Conservation (phyloP, 2,797 vertebrate genomes). For the Nannoperca australis region DNA sequence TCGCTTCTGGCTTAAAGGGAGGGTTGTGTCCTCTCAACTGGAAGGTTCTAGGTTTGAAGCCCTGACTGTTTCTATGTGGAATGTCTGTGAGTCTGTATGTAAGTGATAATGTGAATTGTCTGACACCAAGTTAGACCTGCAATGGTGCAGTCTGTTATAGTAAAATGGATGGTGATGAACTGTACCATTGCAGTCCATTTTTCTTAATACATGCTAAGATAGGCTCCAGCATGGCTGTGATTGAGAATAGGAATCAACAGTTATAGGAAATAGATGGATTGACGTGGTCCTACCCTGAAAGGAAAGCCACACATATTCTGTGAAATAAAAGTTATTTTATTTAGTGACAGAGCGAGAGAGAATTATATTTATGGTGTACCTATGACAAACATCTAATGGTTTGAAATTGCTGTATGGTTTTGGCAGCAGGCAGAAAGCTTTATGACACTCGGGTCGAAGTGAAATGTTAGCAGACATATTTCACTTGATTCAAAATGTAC, state of each 20-base stretch:
- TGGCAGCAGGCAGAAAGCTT: slow-evolving; percentile 62
- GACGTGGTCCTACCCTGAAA: slow-evolving; percentile 31
- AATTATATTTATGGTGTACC: slow-evolving; percentile 57
- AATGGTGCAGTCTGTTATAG: not conserved
- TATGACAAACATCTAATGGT: slow-evolving; percentile 61
- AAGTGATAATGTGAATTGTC: not conserved
- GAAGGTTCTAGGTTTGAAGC: slow-evolving; percentile 8
- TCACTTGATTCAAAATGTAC: slow-evolving; percentile 65
- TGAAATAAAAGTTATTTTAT: slow-evolving; percentile 56
- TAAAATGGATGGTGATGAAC: not conserved
- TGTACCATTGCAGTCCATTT: not conserved
- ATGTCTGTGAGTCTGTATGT: not conserved
- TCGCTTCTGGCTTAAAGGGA: not conserved
- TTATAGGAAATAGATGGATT: slow-evolving; percentile 36
- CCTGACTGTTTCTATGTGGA: not conserved
- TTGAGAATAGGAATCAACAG: slow-evolving; percentile 7
- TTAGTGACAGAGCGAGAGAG: slow-evolving; percentile 48
- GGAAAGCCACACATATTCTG: slow-evolving; percentile 51
- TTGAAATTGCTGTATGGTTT: slow-evolving; percentile 68
- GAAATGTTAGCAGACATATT: slow-evolving; percentile 68
- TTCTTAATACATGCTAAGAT: slow-evolving; percentile 6
- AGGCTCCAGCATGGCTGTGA: slow-evolving; percentile 11
- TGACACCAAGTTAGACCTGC: not conserved
- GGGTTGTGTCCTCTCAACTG: slow-evolving; percentile 5
- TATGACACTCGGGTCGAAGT: slow-evolving; percentile 55